Base-by-base conservation (phyloP, 1,140 invertebrate species). In the Planococcus citri region DNA sequence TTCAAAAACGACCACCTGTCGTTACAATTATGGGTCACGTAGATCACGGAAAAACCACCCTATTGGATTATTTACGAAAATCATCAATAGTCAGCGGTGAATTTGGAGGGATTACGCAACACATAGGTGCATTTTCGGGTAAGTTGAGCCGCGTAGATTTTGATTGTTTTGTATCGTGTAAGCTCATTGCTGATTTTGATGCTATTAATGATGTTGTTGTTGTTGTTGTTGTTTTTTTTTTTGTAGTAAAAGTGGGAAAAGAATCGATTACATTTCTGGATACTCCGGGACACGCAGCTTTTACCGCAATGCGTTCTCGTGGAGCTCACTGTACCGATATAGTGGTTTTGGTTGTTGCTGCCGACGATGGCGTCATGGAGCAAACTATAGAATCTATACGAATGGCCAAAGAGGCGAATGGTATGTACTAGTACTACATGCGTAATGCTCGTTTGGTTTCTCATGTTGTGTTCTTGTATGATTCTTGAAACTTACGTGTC, bases 11-110 rank as follows among this genome's bases (percentile, higher is more conserved):
- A 27, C 87, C 90, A 25, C 94, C 95, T 0, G 88, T 98, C 1
- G 94, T 99, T 0, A 96, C 96, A 3, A 92, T 99, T 17, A 98
- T 99, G 96, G 97, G 97, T 0, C 97, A 99, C 81, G 95, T 99
- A 1, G 97, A 99, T 84, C 97, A 99, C 82, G 96, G 96, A 1
- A 99, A 99, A 85, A 99, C 97, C 3, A 98, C 97, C 2, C 81
- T 99, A 2, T 79, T 99, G 8, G 97, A 99, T 81, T 82, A 89
- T 0, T 79, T 99, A 21, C 79, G 97, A 70, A 85, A 95, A 69
- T 87, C 94, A 0, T 84, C 87, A 71, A 87, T 99, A 41, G 95
- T 95, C 0, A 84, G 88, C 21, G 82, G 86, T 38, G 97, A 99
- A 82, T 97, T 95, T 81, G 97, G 97, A n/a, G 97, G 97, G 20